Conservation (phyloP, 64 coral and sea anemone species). For the Anthopleura sola region DNA sequence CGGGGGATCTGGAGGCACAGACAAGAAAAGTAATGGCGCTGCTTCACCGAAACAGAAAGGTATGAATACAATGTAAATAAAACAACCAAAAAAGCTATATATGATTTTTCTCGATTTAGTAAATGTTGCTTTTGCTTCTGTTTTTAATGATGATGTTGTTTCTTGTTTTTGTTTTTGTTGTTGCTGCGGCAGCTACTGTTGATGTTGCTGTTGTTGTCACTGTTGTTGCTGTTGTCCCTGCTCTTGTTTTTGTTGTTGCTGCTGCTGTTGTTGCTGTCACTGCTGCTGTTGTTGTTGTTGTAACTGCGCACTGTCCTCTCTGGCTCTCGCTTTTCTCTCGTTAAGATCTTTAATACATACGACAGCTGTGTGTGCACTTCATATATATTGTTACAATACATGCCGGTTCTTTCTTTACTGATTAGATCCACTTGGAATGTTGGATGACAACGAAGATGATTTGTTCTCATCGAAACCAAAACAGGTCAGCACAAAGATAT, state of each 20-base stretch:
- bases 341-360: not conserved
- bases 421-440: slow-evolving; percentile 65
- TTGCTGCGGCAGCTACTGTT: no score
- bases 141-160: not conserved
- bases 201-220: not conserved
- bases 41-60: not conserved
- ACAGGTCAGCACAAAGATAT: slow-evolving; percentile 1
- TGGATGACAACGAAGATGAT: slow-evolving; percentile 62
- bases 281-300: not conserved
- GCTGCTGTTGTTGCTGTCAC: not conserved
- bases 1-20: slow-evolving; percentile 21
- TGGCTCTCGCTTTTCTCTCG: no score
- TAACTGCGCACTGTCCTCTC: no score
- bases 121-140: not conserved
- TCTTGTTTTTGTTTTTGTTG: no score
- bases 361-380: not conserved
- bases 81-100: not conserved
- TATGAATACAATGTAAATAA: not conserved
- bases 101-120: not conserved
- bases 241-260: not conserved
- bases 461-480: slow-evolving; percentile 74
- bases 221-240: not conserved
- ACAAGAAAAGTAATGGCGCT: slow-evolving; percentile 36
- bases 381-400: no score
- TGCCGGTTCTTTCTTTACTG: not conserved